Evolutionary conservation across 1,140 invertebrate genomes (phyloP), one percentile per base, ranked within the genome.

Genomic region (Zaprionus nigranus): DNA sequence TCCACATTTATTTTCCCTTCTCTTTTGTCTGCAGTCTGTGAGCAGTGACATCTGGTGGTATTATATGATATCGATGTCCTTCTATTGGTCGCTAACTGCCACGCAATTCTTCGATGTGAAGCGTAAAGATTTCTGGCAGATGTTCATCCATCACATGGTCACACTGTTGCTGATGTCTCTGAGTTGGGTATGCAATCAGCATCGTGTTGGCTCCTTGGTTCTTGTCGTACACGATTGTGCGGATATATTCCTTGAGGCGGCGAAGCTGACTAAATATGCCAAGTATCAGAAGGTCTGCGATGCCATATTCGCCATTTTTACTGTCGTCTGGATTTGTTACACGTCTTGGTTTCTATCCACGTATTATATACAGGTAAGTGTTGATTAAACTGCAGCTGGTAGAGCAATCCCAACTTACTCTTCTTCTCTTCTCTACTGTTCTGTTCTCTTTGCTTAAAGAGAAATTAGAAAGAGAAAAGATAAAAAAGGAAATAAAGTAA

Each of bases 61-160:
- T 93, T 99, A 99, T 93, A 98, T 99, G 95, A 94, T 98, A 66
- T 98, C 98, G 24, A 95, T 98, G 83, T 95, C 97, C 54, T 99
- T 99, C 94, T 99, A 99, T 93, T 98, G 98, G 96, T 97, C 98
- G 6, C 93, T 99, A 59, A 96, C 98, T 54, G 95, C 98, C 46
- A 98, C 97, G 17, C 97, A 99, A 92, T 99, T 99, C 93, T 96
- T 97, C 91, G 98, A 99, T 93, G 96, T 98, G 43, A 97, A 96
- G 82, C 95, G 97, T 58, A 98, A 98, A 94, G 99, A 99, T 94
- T 99, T 99, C 93, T 98, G 97, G 96, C 98, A 99, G 94, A 99
- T 99, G 98, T 98, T 99, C 92, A 94, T 99, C 56, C 99, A 99
- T 93, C 98, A 99, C 91, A 95, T 98, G 87, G 97, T 97, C 5